A percentile compares a stretch with the other conserved stretches of the same genome.
Evolutionary conservation across 2,113 vertebrate species (phyloP).

Genomic region (Dipodomys stephensi): DNA sequence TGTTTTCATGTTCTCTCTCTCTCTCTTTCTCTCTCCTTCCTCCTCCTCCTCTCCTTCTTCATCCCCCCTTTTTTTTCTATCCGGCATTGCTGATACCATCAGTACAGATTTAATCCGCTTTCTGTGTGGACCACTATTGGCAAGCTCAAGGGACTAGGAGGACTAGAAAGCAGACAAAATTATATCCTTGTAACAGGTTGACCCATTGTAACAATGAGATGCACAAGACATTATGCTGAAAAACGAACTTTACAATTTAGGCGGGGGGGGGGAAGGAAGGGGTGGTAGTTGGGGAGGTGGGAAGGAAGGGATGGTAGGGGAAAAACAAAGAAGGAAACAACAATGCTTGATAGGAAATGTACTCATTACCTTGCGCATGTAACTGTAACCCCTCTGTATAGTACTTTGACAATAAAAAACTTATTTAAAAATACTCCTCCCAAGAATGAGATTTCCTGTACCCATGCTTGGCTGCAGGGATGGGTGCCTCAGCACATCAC

Average conservation of each 20-base stretch:
- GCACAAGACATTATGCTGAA: too few species aligned
- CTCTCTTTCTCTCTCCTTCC: background rate
- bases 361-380: too few species aligned
- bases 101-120: background rate
- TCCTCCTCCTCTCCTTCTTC: background rate
- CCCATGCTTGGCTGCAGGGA: background rate
- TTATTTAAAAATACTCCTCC: background rate
- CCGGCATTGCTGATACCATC: background rate
- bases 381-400: too few species aligned
- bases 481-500: background rate
- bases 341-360: too few species aligned
- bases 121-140: background rate
- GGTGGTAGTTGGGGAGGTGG: too few species aligned
- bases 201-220: too few species aligned
- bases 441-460: background rate
- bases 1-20: background rate
- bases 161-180: background rate
- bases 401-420: too few species aligned
- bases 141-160: background rate
- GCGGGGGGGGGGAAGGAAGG: too few species aligned
- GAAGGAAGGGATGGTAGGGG: too few species aligned
- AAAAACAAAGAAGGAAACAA: too few species aligned
- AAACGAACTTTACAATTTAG: too few species aligned
- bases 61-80: background rate
- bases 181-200: background rate